Evolutionary conservation across 2,113 vertebrate species (phyloP).

Genomic region (Prietella phreatophila): DNA sequence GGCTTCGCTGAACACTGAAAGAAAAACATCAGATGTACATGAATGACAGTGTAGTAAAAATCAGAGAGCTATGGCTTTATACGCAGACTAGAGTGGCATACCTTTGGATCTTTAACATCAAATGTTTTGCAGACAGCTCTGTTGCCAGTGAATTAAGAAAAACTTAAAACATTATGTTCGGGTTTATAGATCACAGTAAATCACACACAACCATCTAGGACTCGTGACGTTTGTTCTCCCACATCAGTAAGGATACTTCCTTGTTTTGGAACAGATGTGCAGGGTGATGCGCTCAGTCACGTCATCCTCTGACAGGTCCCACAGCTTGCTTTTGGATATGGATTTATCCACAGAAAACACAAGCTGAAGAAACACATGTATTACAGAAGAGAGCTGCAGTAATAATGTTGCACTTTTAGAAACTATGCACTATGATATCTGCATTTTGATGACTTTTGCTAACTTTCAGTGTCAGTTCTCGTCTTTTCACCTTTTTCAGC

Average conservation of each 20-base stretch:
- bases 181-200: not conserved
- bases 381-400: not conserved
- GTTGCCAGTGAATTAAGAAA: constrained; percentile 74
- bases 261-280: constrained; percentile 85
- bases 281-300: constrained; percentile 80
- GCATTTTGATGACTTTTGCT: not conserved
- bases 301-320: constrained; percentile 80
- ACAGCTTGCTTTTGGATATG: constrained; percentile 79
- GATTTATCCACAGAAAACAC: constrained; percentile 84
- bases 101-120: constrained; percentile 86
- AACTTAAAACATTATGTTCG: not conserved
- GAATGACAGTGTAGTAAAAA: not conserved
- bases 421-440: not conserved
- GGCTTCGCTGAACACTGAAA: constrained; percentile 84
- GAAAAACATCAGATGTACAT: not conserved
- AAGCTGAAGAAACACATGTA: constrained; percentile 69
- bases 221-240: not conserved
- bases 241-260: constrained; percentile 84
- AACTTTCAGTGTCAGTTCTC: not conserved
- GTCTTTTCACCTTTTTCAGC: not conserved
- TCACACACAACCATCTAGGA: not conserved
- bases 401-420: not conserved
- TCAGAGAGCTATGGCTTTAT: not conserved
- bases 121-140: constrained; percentile 88
- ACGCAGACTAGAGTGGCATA: constrained; percentile 54